Conservation (phyloP, 2,113 vertebrate species). For the Tychaedon coryphoeus region DNA sequence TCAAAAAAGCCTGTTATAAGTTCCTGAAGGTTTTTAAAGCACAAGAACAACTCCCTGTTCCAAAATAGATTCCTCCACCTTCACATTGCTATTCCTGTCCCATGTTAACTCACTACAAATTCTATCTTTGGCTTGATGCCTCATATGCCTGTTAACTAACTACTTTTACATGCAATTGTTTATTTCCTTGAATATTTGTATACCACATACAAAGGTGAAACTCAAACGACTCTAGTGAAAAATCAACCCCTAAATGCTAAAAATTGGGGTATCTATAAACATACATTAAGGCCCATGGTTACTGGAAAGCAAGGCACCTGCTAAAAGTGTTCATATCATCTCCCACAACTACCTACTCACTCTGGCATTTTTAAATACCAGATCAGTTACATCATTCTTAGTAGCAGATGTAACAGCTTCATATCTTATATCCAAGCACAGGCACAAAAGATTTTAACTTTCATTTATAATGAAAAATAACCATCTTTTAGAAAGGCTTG, state of each 20-base stretch:
- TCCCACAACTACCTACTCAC: slow-evolving; percentile 11
- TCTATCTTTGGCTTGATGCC: neutral
- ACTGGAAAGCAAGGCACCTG: slow-evolving; percentile 18
- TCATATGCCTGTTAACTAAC: neutral
- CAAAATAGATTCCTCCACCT: neutral
- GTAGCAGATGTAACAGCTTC: slow-evolving; percentile 30
- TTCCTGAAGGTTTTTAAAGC: neutral
- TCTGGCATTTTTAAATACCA: slow-evolving; percentile 50
- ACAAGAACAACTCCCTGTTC: neutral
- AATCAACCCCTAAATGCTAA: neutral
- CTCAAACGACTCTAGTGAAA: neutral
- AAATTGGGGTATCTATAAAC: neutral
- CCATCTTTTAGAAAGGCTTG: neutral
- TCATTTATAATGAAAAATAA: slow-evolving; percentile 1
- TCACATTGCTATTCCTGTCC: neutral
- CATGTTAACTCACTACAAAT: neutral
- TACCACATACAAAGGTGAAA: neutral
- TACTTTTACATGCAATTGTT: neutral
- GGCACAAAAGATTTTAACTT: slow-evolving; percentile 15
- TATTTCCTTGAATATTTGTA: neutral
- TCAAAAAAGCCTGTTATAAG: neutral
- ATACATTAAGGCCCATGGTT: neutral
- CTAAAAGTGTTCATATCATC: neutral
- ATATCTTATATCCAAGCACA: neutral
- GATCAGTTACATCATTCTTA: slow-evolving; percentile 28